phyloP scores from a whole-genome alignment of 2,797 vertebrate species.

The Lophius americanus region DNA sequence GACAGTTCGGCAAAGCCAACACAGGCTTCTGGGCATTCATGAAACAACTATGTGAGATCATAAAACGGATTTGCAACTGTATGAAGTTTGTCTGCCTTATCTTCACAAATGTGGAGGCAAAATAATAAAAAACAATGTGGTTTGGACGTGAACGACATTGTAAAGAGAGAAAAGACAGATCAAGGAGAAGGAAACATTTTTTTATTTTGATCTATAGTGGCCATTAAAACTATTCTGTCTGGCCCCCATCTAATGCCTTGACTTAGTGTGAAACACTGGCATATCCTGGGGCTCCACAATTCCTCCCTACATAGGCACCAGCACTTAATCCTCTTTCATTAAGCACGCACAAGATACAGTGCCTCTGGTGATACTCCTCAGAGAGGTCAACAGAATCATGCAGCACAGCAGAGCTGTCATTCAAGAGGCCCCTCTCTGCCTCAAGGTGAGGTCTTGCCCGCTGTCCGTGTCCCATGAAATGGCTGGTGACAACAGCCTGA shows the following conservation, averaged over 20 bases:
- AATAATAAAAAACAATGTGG: not conserved
- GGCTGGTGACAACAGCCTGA: slow-evolving; percentile 62
- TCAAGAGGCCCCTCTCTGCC: slow-evolving; percentile 71
- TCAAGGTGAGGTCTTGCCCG: slow-evolving; percentile 77
- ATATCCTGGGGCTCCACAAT: slow-evolving; percentile 31
- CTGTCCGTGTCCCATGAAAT: slow-evolving; percentile 62
- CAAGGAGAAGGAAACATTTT: slow-evolving; percentile 12
- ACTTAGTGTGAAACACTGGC: slow-evolving; percentile 32
- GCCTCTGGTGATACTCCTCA: slow-evolving; percentile 69
- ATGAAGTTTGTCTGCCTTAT: not conserved
- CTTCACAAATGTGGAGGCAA: slow-evolving; percentile 10
- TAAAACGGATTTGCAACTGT: slow-evolving; percentile 13
- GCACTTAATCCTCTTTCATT: slow-evolving; percentile 23
- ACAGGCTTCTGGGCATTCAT: slow-evolving; percentile 25
- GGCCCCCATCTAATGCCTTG: slow-evolving; percentile 26
- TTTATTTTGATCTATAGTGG: slow-evolving; percentile 29
- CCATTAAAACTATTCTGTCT: slow-evolving; percentile 10
- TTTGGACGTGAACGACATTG: slow-evolving; percentile 10
- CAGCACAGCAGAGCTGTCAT: slow-evolving; percentile 72
- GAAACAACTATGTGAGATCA: slow-evolving; percentile 18
- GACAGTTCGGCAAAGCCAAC: slow-evolving; percentile 13
- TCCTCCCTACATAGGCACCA: slow-evolving; percentile 42
- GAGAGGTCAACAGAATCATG: slow-evolving; percentile 69
- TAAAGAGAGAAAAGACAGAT: not conserved
- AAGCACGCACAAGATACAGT: slow-evolving; percentile 44